Percentiles rank a stretch among this genome's conserved stretches.
Conservation (phyloP, 2,113 vertebrate species). For the Crocuta crocuta region DNA sequence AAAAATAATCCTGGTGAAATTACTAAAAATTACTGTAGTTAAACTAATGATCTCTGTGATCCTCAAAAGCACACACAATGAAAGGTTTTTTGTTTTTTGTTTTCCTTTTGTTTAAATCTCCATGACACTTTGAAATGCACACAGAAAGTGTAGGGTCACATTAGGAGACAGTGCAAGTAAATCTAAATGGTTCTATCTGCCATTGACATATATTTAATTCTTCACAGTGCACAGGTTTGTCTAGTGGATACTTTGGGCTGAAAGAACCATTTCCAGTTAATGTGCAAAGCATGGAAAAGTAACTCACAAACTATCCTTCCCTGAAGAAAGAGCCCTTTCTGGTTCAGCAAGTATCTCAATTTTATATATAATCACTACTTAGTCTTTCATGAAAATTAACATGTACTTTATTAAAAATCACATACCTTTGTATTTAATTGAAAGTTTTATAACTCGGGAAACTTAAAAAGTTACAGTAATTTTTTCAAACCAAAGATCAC, state of each 20-base stretch:
- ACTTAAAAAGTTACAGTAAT: background rate
- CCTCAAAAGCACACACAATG: background rate
- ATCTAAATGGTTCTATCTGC: background rate
- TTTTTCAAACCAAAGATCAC: background rate
- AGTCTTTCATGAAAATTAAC: background rate
- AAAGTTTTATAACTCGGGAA: background rate
- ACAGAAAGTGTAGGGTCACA: background rate
- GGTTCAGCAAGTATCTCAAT: background rate
- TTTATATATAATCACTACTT: background rate
- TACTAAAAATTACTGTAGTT: background rate
- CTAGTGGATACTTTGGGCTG: background rate
- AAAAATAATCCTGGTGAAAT: background rate
- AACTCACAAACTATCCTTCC: background rate
- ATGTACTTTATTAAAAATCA: background rate
- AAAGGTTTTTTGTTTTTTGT: background rate
- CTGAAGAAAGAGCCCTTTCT: background rate
- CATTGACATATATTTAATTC: background rate
- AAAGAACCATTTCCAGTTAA: background rate
- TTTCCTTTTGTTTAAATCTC: background rate
- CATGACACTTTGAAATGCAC: background rate
- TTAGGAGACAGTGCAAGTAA: background rate
- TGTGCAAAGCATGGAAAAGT: background rate
- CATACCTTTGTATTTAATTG: background rate
- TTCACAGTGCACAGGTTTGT: background rate
- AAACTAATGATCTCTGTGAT: background rate